phyloP scores from a whole-genome alignment of 1,140 invertebrate species.

The Nixonia krombeini region DNA sequence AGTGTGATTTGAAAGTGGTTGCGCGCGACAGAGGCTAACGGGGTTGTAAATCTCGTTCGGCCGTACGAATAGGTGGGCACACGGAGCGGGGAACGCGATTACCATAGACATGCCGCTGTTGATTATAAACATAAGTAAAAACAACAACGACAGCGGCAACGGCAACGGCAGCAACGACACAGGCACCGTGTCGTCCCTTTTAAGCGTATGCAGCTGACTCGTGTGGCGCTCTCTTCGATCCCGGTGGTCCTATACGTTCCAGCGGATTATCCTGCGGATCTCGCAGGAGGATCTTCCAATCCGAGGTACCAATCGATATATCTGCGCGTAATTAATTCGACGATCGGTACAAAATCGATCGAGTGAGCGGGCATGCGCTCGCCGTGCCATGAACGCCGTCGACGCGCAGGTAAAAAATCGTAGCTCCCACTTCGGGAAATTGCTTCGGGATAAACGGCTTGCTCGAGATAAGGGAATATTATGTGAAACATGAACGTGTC shows the following conservation, averaged over 20 bases:
- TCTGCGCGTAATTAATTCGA: constrained; percentile 61
- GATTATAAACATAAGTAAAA: constrained; percentile 73
- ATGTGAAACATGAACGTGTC: not conserved
- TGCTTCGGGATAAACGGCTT: not conserved
- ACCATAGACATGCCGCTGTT: constrained; percentile 71
- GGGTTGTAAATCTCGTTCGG: constrained; percentile 57
- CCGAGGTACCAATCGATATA: constrained; percentile 60
- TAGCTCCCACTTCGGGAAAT: not conserved
- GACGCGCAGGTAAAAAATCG: not conserved
- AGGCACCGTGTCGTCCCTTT: constrained; percentile 52
- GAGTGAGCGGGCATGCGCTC: not conserved
- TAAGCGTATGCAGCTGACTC: constrained; percentile 62
- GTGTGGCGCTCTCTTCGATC: constrained; percentile 63
- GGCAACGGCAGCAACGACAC: constrained; percentile 46
- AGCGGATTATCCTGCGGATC: constrained; percentile 58
- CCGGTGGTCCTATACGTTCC: constrained; percentile 69
- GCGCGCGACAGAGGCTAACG: constrained; percentile 44
- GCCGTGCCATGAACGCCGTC: not conserved
- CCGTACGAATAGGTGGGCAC: constrained; percentile 54
- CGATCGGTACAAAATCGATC: constrained; percentile 55
- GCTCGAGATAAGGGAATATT: not conserved
- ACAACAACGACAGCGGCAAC: constrained; percentile 61
- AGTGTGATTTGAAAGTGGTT: constrained; percentile 50
- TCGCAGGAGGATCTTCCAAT: constrained; percentile 49
- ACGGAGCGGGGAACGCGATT: constrained; percentile 55